These are phyloP conservation scores for Mus caroli DNA, from an alignment of 2,797 vertebrate genomes.

Conservation along the genomic window DNA sequence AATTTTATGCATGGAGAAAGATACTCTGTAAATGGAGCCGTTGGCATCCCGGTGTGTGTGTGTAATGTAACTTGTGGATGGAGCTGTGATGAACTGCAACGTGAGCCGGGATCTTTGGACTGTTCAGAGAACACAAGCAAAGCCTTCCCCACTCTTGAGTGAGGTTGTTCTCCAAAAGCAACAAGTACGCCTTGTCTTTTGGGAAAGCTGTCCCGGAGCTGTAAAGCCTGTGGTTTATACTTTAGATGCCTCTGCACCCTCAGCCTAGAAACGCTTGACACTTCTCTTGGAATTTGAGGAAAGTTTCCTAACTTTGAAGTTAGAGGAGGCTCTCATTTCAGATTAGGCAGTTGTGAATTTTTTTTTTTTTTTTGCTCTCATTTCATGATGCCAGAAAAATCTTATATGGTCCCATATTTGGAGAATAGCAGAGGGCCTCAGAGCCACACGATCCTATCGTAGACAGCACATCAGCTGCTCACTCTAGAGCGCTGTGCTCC, in stretches of 20 bases:
- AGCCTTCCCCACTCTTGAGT: background rate
- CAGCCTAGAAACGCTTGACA: constrained; percentile 37
- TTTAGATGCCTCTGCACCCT: constrained; percentile 37
- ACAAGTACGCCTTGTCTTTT: constrained; percentile 62
- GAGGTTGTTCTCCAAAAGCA: constrained; percentile 69
- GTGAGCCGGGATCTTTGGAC: constrained; percentile 28
- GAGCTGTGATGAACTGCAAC: constrained; percentile 35
- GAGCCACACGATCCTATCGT: background rate
- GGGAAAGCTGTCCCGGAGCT: constrained; percentile 33
- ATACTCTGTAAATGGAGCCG: constrained; percentile 42
- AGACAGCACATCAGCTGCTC: constrained; percentile 12
- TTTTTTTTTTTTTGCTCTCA: background rate
- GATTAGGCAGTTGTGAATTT: background rate
- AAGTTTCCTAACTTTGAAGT: constrained; percentile 63
- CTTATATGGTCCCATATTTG: background rate
- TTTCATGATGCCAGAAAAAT: constrained; percentile 9
- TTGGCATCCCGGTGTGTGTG: background rate
- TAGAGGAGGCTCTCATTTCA: constrained; percentile 51
- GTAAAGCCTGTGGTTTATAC: constrained; percentile 42
- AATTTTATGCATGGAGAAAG: constrained; percentile 71
- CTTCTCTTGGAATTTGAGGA: constrained; percentile 26
- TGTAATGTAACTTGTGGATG: background rate
- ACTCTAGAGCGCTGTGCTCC: background rate
- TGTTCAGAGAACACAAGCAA: background rate
- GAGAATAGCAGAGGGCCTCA: constrained; percentile 16